Base-by-base conservation (phyloP, 2,797 vertebrate species). In the Poeciliopsis gracilis region DNA sequence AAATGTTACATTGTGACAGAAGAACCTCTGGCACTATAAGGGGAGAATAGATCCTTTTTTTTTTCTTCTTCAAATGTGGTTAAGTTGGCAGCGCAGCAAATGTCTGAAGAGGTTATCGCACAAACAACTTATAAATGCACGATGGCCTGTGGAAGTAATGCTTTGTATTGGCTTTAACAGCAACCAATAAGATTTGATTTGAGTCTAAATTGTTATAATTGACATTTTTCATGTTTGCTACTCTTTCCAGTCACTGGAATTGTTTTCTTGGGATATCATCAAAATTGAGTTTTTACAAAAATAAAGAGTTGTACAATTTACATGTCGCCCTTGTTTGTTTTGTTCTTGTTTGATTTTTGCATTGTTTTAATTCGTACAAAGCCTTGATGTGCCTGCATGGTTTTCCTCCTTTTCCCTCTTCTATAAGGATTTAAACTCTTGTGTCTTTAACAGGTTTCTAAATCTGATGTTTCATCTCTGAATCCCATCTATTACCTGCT, bases 231-330 rank as follows among this genome's bases (percentile, higher is more conserved):
- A 94, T 92, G 91, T 91, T 89, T 87, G 86, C 88, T 85, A 86
- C 84, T 85, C 87, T 87, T 90, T 89, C 88, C 84, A 84, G 85
- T 88, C 87, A 93, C 89, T 95, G 88, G 94, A 94, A 91, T 91
- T 94, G 84, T 90, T 91, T 93, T 91, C 92, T 92, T 78, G 90
- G 75, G 89, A 91, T 88, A 91, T 89, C 87, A 88, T 93, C 90
- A 94, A 90, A 94, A 89, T 82, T 87, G 94, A 93, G 86, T 96
- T 96, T 97, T 96, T 95, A 95, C 95, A 94, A 95, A 87, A 87
- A 95, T 95, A 96, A 95, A 96, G 90, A 93, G 84, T 96, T 94
- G 91, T 93, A 93, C 91, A 94, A 90, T 94, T 91, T 79, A 20
- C 11, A 11, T 25, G 80, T 82, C 12, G 88, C 30, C 72, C 76